Conservation (phyloP, 2,113 vertebrate genomes). For the Solea senegalensis region DNA sequence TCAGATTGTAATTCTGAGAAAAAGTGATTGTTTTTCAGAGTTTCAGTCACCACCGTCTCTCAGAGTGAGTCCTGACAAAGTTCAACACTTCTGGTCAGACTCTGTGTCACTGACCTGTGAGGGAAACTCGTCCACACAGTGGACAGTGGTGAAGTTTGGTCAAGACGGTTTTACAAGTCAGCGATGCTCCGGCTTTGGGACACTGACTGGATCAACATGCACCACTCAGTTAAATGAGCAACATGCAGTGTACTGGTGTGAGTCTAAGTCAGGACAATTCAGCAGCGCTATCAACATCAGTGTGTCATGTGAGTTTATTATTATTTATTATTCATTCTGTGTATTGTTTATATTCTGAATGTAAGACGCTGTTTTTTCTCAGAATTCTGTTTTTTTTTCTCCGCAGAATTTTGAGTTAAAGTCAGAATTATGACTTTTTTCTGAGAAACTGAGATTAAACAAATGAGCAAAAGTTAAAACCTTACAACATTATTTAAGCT, state of each 20-base stretch:
- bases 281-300: constrained; percentile 58
- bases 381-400: no score
- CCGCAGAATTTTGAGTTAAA: no score
- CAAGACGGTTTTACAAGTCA: not conserved
- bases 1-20: no score
- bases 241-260: constrained; percentile 41
- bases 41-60: constrained; percentile 3
- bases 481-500: no score
- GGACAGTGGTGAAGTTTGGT: constrained; percentile 16
- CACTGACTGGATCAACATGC: not conserved
- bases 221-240: rapidly evolving
- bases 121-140: constrained; percentile 27
- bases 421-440: no score
- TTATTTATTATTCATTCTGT: not conserved
- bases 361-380: no score
- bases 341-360: no score
- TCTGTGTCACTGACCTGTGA: constrained; percentile 37
- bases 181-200: no score
- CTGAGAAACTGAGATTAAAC: no score
- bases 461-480: no score
- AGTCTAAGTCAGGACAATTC: constrained; percentile 38
- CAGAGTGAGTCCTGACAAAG: constrained; percentile 34
- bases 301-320: not conserved
- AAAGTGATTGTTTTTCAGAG: constrained; percentile 8
- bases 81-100: constrained; percentile 29